Evolutionary conservation across 2,797 vertebrate species (phyloP).

Genomic region (Enteromius argenteus): DNA sequence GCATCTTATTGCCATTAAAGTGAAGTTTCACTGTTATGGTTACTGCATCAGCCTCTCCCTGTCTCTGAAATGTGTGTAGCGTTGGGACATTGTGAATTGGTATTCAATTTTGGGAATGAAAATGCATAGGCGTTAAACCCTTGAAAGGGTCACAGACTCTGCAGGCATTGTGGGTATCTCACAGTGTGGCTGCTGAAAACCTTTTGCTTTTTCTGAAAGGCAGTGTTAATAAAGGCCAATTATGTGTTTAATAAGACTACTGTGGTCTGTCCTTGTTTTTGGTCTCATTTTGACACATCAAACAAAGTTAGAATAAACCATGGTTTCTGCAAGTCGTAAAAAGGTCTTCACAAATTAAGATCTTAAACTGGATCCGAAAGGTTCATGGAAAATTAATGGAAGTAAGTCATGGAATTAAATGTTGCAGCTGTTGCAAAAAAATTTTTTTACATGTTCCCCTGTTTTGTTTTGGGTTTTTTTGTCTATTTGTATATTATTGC

Average conservation of each 20-base stretch:
- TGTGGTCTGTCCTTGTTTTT: neutral
- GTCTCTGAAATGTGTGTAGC: constrained; percentile 37
- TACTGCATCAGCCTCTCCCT: neutral
- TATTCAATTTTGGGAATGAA: constrained; percentile 40
- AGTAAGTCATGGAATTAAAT: neutral
- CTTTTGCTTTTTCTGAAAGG: constrained; percentile 43
- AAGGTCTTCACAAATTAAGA: neutral
- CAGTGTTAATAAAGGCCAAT: constrained; percentile 61
- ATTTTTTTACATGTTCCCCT: no score
- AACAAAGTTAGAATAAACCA: neutral
- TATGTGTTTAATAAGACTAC: constrained; percentile 32
- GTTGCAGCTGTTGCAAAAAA: neutral
- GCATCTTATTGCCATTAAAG: constrained; percentile 23
- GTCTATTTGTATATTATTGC: neutral
- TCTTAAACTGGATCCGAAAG: no score
- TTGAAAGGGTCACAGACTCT: constrained; percentile 7
- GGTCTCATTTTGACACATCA: neutral
- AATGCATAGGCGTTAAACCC: neutral
- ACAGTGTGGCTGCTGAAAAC: constrained; percentile 53
- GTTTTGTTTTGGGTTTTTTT: neutral
- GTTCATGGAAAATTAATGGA: no score
- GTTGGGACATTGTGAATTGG: constrained; percentile 43
- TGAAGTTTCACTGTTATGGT: constrained; percentile 37
- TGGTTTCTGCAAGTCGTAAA: neutral
- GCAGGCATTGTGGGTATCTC: constrained; percentile 63